Base-by-base conservation (phyloP, 2,888 invertebrate species). In the Drosophila acutilabella region DNA sequence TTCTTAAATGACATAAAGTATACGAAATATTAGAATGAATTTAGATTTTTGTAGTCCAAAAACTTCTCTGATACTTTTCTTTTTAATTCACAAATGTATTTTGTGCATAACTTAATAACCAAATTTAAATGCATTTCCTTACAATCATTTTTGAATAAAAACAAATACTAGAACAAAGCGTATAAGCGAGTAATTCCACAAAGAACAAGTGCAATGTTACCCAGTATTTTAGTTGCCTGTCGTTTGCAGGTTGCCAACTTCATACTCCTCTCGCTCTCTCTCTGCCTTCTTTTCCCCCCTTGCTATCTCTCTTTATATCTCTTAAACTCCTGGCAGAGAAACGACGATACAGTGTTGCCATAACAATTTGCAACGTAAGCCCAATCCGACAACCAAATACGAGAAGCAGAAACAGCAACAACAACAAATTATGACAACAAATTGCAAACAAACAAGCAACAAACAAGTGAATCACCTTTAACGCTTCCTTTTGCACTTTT, bases 401-500 rank as follows among this genome's bases (percentile, higher is more conserved):
- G 14, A 76, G 58, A 60, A 36, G 5, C 36, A 13, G 36, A 33
- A 62, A 42, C 51, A 64, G 42, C n/a, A 62, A 62, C 60, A 69
- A 53, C 67, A 58, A 48, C 64, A 67, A 79, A 84, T 83, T 83
- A 84, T 89, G 81, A 71, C 84, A 85, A 87, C 85, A 89, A 85
- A 85, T 89, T 87, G 89, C 85, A 80, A 87, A 74, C 89, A 85
- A 87, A 88, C 89, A 82, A 82, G 88, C 69, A 78, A 88, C 83
- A 84, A 88, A 82, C 76, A 89, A 85, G 80, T 75, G 84, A 89
- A 87, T 88, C 87, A 85, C 89, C 85, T 87, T 89, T 87, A 87
- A 81, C 71, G 80, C 87, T 81, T 83, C 77, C 87, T 69, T 67
- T 62, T 71, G 70, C 80, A 77, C 78, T 75, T 77, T 77, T 64